Base-by-base conservation (phyloP, 2,888 invertebrate species). In the Lamellibrachia columna region DNA sequence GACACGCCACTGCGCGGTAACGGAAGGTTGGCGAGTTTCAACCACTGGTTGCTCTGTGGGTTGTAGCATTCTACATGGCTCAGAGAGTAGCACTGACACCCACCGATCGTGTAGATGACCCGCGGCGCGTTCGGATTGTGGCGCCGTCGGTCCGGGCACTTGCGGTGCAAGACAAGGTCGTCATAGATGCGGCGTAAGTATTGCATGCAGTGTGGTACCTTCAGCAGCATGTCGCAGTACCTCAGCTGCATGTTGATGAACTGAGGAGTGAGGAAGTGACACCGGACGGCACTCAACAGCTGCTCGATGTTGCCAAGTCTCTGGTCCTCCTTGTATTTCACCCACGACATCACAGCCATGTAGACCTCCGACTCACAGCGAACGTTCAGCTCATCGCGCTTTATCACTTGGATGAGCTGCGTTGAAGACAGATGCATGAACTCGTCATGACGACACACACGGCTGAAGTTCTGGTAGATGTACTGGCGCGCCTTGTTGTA, bases 61-160 rank as follows among this genome's bases (percentile, higher is more conserved):
- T 98, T 98, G 96, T 98, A 99, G 0, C 98, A 98, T 96, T 99
- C 99, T 95, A 99, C 97, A 93, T 98, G 97, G 96, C 98, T 98
- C 93, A 99, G 97, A 0, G 98, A 98, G 96, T 98, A 98, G 93
- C 98, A 97, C 94, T 98, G 97, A 97, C 98, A 99, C 0, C 99
- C 99, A 22, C 99, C 99, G 15, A 98, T 98, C 91, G 98, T 98
- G 97, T 98, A 99, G 94, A 99, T 98, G 94, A 99, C 98, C 93
- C 98, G 97, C 0, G 98, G 98, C 58, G 98, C 98, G 96, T 95
- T 95, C 15, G 99, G 99, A 92, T 98, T 98, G 22, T 92, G 90
- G 93, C 99, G 97, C 95, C 98, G 95, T 95, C 98, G 98, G 6
- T 98, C 98, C 3, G 95, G 95, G 55, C 98, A 97, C 0, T 98